phyloP scores from a whole-genome alignment of 2,113 vertebrate genomes.

The Oceanodroma tethys region DNA sequence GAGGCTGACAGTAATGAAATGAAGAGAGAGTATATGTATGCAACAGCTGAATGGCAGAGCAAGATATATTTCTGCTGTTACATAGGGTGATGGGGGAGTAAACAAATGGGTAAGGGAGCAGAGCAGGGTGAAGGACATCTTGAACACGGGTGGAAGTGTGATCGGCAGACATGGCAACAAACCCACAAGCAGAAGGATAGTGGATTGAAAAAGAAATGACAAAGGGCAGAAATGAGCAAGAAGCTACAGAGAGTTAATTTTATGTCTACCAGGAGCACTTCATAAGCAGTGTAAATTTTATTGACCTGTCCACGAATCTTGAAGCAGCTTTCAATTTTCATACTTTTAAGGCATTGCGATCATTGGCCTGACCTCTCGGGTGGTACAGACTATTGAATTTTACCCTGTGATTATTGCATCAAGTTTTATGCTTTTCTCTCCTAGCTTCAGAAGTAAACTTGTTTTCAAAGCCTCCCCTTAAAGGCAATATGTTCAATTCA shows the following conservation, averaged over 20 bases:
- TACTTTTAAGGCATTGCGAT: background rate
- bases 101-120: conserved; percentile 9
- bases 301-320: background rate
- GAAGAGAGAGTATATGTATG: background rate
- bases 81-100: background rate
- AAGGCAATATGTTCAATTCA: background rate
- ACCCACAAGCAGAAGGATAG: background rate
- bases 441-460: conserved; percentile 11
- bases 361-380: background rate
- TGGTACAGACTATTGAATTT: background rate
- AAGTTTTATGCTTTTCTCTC: conserved; percentile 13
- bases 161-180: background rate
- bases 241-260: background rate
- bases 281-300: conserved; percentile 31
- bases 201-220: background rate
- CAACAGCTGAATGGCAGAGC: background rate
- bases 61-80: background rate
- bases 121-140: background rate
- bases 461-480: conserved; percentile 1
- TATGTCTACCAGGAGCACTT: background rate
- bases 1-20: conserved; percentile 13
- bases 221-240: background rate
- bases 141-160: background rate
- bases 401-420: conserved; percentile 27
- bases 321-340: conserved; percentile 23